Evolutionary conservation across 2,888 invertebrate genomes (phyloP).

Genomic region (Trilocha varians): DNA sequence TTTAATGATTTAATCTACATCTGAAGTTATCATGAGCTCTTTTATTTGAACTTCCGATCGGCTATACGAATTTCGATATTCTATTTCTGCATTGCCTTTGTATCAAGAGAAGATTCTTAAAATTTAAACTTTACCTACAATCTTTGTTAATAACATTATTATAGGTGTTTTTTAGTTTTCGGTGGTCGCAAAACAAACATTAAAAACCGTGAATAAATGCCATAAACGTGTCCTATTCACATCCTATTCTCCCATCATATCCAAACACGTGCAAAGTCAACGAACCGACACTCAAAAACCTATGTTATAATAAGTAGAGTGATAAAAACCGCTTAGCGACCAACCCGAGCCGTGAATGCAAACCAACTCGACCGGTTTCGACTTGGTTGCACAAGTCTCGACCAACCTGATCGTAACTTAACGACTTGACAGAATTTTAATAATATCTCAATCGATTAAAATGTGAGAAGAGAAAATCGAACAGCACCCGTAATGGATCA

Average conservation of each 20-base stretch:
- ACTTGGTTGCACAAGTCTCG: slow-evolving; percentile 2
- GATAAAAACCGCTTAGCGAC: slow-evolving; percentile 1
- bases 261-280: not conserved
- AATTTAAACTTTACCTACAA: no score
- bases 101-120: no score
- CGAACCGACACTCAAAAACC: not conserved
- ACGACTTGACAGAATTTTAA: not conserved
- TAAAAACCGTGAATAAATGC: no score
- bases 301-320: not conserved
- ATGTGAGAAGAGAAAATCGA: not conserved
- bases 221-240: not conserved
- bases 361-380: not conserved
- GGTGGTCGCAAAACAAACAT: no score
- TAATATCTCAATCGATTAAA: not conserved
- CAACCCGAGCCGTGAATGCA: not conserved
- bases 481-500: not conserved
- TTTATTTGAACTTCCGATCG: no score
- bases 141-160: no score
- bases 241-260: not conserved
- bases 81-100: no score
- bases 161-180: no score
- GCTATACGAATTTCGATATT: no score
- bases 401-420: not conserved
- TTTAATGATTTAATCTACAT: no score
- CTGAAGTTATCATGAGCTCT: no score